A percentile compares a stretch with the other conserved stretches of the same genome.
phyloP scores from a whole-genome alignment of 1,140 invertebrate species.

The Drosophila kurseongensis region DNA sequence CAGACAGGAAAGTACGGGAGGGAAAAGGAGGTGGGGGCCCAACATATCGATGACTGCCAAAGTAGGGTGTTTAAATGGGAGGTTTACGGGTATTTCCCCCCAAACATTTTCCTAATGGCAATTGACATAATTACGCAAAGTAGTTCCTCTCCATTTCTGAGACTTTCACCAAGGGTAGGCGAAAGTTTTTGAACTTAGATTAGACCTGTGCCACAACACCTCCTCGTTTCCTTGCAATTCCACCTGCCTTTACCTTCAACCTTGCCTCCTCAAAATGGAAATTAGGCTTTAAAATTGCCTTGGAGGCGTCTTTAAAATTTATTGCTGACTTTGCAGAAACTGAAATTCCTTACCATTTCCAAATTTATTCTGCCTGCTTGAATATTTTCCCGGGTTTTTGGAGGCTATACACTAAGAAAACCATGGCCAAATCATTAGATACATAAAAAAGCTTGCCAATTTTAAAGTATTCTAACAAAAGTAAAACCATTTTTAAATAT shows the following conservation, averaged over 20 bases:
- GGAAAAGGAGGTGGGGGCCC: background rate
- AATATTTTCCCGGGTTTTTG: conserved; percentile 12
- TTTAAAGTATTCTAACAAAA: background rate
- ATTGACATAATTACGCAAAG: conserved; percentile 82
- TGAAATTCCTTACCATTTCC: conserved; percentile 34
- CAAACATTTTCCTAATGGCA: conserved; percentile 60
- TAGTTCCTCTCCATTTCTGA: conserved; percentile 54
- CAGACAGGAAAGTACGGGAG: conserved; percentile 5
- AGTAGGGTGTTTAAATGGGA: conserved; percentile 10
- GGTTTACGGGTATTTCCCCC: conserved; percentile 19
- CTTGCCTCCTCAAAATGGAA: conserved; percentile 22
- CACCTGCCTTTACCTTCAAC: conserved; percentile 9
- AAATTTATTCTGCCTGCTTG: conserved; percentile 32
- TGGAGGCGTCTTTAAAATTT: conserved; percentile 77
- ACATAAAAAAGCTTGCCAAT: too few relatives aligned
- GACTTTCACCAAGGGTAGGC: conserved; percentile 22
- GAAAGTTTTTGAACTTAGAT: conserved; percentile 77
- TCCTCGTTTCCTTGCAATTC: background rate
- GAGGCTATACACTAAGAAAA: conserved; percentile 2
- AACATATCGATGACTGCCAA: conserved; percentile 61
- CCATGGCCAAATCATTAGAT: background rate
- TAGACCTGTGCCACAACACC: conserved; percentile 46
- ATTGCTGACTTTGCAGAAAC: conserved; percentile 53
- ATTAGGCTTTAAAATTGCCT: conserved; percentile 73
- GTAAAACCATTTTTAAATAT: too few relatives aligned